Evolutionary conservation across 2,113 vertebrate species (phyloP), one percentile per base, ranked within the genome.

Genomic region (Leuciscus idus): DNA sequence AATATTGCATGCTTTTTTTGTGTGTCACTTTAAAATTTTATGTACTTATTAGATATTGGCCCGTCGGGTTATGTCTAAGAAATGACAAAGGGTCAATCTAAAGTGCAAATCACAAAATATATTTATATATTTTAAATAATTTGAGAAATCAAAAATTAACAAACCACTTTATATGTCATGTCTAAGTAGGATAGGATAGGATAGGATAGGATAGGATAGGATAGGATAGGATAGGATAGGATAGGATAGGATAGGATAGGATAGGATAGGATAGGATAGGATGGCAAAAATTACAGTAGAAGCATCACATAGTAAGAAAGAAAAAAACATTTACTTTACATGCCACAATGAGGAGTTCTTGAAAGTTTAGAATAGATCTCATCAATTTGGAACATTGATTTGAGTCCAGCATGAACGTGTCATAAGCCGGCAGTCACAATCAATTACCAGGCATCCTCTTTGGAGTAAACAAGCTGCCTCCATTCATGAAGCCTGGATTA

Each of bases 401-500:
- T 8, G 5, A 64, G 59, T 64, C 48, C 62, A 70, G 23, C 62
- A 59, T 61, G 19, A 57, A 86, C 4, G 68, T 82, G 85, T 46
- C 64, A 26, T 82, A 86, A 82, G 66, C 80, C 50, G 7, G 4
- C 70, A 81, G 85, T 86, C 85, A 82, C 55, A 82, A 48, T 75
- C 64, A 48, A 64, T 86, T 86, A 86, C 39, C 66, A 86, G 50
- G 36, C 55, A 26, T 64, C 64, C 43, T 11, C 26, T 23, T 46
- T 48, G 28, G 85, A 74, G 79, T 86, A 81, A 86, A 81, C 80
- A 82, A 74, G 68, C 28, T 52, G 50, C 19, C 66, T 74, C 68
- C 19, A 64, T 86, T 82, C 68, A 82, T 23, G 30, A 66, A 82
- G 55, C 39, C 39, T 61, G 52, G 78, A 86, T 86, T 86, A 85